A percentile compares a stretch with the other conserved stretches of the same genome.
Conservation (phyloP, 2,113 vertebrate species). For the Chionomys nivalis region DNA sequence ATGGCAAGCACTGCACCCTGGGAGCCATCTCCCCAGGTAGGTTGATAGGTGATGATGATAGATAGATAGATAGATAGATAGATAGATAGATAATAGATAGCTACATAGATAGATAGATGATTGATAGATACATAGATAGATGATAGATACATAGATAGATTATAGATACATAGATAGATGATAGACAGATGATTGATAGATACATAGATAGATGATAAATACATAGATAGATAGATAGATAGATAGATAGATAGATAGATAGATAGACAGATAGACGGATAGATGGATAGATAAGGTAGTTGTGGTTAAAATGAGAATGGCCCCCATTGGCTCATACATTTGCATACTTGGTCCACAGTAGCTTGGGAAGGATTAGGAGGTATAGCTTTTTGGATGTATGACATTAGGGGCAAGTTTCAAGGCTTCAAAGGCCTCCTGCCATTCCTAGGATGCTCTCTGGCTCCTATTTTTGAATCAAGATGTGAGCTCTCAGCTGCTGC, state of each 20-base stretch:
- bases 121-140: not conserved
- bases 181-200: not conserved
- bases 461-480: not conserved
- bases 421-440: not conserved
- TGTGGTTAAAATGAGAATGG: not conserved
- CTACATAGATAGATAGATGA: not conserved
- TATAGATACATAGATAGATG: too few species aligned
- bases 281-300: not conserved
- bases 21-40: not conserved
- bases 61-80: not conserved
- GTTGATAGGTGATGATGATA: not conserved
- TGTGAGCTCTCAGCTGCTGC: not conserved
- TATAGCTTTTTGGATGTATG: not conserved
- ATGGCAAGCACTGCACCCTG: not conserved
- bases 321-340: not conserved
- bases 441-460: not conserved
- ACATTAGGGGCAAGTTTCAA: too few species aligned
- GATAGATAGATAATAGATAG: not conserved
- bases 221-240: not conserved
- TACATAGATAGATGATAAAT: not conserved
- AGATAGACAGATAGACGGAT: not conserved
- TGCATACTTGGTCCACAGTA: not conserved
- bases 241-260: not conserved
- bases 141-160: not conserved
- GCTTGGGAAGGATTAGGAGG: not conserved